These are phyloP conservation scores for Chaetodon auriga DNA, from an alignment of 2,113 vertebrate genomes.

Conservation along the genomic window DNA sequence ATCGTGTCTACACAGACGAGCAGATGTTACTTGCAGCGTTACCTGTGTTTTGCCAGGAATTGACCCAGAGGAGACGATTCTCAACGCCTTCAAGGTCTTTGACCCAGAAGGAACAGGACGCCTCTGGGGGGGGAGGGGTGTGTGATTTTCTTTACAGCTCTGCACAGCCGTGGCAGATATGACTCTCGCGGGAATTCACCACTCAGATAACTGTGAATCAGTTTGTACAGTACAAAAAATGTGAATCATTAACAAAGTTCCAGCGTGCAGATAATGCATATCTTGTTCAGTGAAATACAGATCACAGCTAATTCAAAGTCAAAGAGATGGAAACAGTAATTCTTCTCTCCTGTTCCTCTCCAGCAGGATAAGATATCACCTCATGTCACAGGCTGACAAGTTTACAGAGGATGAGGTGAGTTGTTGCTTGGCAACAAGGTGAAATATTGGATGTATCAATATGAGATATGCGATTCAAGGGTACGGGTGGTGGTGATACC, in stretches of 20 bases:
- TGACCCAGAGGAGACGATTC: constrained; percentile 31
- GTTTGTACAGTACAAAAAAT: background rate
- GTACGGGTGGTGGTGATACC: background rate
- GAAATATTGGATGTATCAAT: constrained; percentile 66
- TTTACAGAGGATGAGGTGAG: constrained; percentile 71
- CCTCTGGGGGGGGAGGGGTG: background rate
- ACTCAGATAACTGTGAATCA: constrained; percentile 34
- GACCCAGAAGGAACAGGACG: constrained; percentile 49
- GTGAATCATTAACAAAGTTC: constrained; percentile 29
- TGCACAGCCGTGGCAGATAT: constrained; percentile 13
- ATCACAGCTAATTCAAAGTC: constrained; percentile 44
- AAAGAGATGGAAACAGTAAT: constrained; percentile 42
- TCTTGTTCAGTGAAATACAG: constrained; percentile 30
- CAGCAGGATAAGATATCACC: constrained; percentile 65
- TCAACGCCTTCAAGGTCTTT: constrained; percentile 47
- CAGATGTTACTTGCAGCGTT: background rate
- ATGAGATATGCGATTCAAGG: constrained; percentile 53
- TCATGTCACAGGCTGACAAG: constrained; percentile 63
- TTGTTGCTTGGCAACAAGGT: constrained; percentile 79
- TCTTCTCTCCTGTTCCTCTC: constrained; percentile 40
- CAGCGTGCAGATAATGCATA: constrained; percentile 20
- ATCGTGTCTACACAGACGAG: constrained; percentile 3
- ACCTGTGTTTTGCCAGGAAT: constrained; percentile 50
- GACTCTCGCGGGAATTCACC: constrained; percentile 28
- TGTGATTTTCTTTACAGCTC: constrained; percentile 22